Conservation (phyloP, 2,888 invertebrate genomes). For the Melanostoma mellinum region DNA sequence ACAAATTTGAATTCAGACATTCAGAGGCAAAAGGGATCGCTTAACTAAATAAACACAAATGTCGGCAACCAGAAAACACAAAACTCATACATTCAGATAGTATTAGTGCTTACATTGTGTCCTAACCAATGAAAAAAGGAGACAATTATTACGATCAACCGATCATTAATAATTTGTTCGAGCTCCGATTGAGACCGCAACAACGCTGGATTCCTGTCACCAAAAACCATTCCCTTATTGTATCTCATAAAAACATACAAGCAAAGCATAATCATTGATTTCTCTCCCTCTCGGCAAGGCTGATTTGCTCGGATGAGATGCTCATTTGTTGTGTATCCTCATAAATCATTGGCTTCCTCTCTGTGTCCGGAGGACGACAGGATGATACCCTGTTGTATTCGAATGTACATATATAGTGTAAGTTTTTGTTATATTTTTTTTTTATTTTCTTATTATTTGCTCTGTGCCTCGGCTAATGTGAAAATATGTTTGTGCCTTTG, state of each 20-base stretch:
- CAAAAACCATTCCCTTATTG: constrained; percentile 73
- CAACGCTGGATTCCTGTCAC: constrained; percentile 72
- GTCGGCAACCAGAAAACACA: constrained; percentile 63
- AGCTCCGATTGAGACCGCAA: constrained; percentile 73
- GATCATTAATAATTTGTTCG: constrained; percentile 73
- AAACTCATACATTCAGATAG: constrained; percentile 20
- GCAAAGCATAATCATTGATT: constrained; percentile 69
- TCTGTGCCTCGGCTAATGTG: constrained; percentile 70
- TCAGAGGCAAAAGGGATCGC: constrained; percentile 42
- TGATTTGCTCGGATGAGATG: constrained; percentile 73
- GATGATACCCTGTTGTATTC: constrained; percentile 43
- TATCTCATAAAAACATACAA: constrained; percentile 71
- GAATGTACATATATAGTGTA: constrained; percentile 23
- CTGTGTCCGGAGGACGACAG: constrained; percentile 54
- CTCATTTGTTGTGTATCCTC: constrained; percentile 73
- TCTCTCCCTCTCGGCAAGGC: constrained; percentile 59
- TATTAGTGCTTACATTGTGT: constrained; percentile 65
- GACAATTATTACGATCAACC: constrained; percentile 73
- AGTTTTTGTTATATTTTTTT: constrained; percentile 49
- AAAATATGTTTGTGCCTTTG: constrained; percentile 70
- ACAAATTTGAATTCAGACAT: constrained; percentile 61
- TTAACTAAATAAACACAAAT: constrained; percentile 37
- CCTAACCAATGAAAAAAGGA: constrained; percentile 67
- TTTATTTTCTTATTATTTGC: constrained; percentile 48
- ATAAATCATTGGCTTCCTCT: constrained; percentile 72